Percentiles rank a stretch among this genome's conserved stretches.
These are phyloP conservation scores for Athalia cordata DNA, from an alignment of 2,888 invertebrate species.

Conservation along the genomic window DNA sequence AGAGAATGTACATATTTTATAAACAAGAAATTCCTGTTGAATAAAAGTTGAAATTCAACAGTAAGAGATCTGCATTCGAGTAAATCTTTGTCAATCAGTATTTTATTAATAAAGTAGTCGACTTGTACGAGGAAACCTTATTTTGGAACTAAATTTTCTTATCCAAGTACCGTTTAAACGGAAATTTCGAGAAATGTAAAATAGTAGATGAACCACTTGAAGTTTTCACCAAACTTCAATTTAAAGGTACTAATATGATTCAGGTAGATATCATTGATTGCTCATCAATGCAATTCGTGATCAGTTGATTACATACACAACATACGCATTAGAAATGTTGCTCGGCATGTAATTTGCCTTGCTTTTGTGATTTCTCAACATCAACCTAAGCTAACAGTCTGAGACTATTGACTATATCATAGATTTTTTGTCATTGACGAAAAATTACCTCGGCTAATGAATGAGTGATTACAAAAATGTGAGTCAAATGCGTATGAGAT, in stretches of 20 bases:
- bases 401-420: too few relatives aligned
- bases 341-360: too few relatives aligned
- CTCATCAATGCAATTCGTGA: not conserved
- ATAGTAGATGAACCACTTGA: slow-evolving; percentile 6
- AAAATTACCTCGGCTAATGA: too few relatives aligned
- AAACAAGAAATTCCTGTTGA: not conserved
- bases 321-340: not conserved
- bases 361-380: too few relatives aligned
- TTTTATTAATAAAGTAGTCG: not conserved
- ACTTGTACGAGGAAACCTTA: not conserved
- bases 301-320: not conserved
- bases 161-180: slow-evolving; percentile 13
- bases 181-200: slow-evolving; percentile 18
- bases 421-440: too few relatives aligned
- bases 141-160: not conserved
- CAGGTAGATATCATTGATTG: too few relatives aligned
- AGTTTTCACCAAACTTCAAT: slow-evolving; percentile 19
- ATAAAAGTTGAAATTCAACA: not conserved
- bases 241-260: slow-evolving; percentile 15
- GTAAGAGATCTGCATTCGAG: not conserved
- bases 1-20: not conserved
- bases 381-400: too few relatives aligned
- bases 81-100: slow-evolving; percentile 5
- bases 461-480: too few relatives aligned
- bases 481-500: too few relatives aligned